phyloP scores from a whole-genome alignment of 2,113 vertebrate genomes.

The Hyperoodon ampullatus region DNA sequence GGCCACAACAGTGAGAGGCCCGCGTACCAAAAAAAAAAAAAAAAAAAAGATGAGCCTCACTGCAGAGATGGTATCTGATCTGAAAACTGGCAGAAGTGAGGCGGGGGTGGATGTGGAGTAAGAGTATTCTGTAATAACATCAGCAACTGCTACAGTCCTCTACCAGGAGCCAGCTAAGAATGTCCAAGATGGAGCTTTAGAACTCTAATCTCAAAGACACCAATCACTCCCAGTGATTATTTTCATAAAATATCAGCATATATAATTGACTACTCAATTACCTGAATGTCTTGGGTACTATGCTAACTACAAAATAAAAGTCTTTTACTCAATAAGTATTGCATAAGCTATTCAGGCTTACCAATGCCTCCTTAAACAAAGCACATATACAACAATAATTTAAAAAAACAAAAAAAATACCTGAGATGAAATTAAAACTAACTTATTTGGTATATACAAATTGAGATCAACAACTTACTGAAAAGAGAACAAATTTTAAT shows the following conservation, averaged over 20 bases:
- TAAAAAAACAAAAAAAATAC: background rate
- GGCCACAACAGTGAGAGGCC: too few species aligned
- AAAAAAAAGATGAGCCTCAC: background rate
- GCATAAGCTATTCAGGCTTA: background rate
- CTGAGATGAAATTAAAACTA: background rate
- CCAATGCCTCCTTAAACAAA: background rate
- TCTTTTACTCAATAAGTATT: background rate
- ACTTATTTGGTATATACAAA: background rate
- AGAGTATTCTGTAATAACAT: too few species aligned
- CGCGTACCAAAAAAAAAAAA: too few species aligned
- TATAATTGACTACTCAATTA: background rate
- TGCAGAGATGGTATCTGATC: too few species aligned
- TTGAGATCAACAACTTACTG: background rate
- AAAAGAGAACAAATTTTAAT: background rate
- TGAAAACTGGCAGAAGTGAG: background rate
- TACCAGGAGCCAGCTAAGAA: background rate
- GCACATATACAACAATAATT: background rate
- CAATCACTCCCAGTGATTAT: background rate
- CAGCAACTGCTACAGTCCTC: background rate
- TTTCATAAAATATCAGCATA: conserved; percentile 43
- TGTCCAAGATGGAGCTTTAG: background rate
- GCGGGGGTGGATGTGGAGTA: too few species aligned
- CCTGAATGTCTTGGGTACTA: background rate
- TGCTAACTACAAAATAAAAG: background rate
- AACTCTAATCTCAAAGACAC: background rate